phyloP scores from a whole-genome alignment of 2,113 vertebrate species.

The Elephantulus edwardii region DNA sequence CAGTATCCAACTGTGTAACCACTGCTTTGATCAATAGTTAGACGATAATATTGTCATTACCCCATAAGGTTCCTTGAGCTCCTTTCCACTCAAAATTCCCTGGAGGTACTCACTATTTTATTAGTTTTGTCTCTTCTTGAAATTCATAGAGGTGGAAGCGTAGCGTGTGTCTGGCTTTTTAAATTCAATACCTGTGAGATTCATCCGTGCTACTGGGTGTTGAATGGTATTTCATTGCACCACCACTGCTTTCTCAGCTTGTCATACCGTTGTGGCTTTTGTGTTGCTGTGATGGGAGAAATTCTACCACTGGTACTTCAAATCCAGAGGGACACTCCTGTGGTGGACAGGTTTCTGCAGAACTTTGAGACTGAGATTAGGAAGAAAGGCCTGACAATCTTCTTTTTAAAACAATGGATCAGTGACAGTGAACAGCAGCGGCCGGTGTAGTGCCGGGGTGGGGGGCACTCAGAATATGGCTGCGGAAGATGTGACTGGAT shows the following conservation, averaged over 20 bases:
- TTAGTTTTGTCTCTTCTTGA: background rate
- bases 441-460: too few species aligned
- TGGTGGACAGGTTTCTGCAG: background rate
- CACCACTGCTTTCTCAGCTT: background rate
- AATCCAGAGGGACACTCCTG: background rate
- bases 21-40: accelerated
- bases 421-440: too few species aligned
- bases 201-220: accelerated
- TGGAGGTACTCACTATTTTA: background rate
- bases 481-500: too few species aligned
- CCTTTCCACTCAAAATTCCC: background rate
- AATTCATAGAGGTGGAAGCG: background rate
- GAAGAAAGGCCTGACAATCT: background rate
- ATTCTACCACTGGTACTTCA: background rate
- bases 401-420: too few species aligned
- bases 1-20: background rate
- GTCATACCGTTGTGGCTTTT: background rate
- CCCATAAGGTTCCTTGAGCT: background rate
- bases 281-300: too few species aligned
- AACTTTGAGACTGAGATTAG: background rate
- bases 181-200: accelerated
- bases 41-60: background rate
- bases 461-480: too few species aligned
- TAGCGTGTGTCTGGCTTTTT: background rate
- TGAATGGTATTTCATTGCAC: background rate